Conservation (phyloP, 2,113 vertebrate species). For the Mungos mungo region DNA sequence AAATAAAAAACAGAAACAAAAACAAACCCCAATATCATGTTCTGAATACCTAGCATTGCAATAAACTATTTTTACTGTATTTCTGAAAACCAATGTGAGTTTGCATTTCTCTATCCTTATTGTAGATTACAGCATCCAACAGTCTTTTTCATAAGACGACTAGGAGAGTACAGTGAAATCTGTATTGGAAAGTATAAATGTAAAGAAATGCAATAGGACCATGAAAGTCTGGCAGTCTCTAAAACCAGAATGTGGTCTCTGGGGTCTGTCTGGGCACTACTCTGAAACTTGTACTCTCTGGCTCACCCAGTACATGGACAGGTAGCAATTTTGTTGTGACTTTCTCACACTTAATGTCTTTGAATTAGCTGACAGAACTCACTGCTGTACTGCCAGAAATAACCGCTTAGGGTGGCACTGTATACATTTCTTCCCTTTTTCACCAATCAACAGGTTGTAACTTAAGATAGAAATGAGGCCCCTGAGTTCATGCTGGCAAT, state of each 20-base stretch:
- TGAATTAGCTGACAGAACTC: slow-evolving; percentile 49
- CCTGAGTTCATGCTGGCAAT: slow-evolving; percentile 77
- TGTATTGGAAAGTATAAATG: background rate
- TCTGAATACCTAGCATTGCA: background rate
- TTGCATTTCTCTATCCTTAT: background rate
- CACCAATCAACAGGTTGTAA: slow-evolving; percentile 74
- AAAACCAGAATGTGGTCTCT: background rate
- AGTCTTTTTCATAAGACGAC: background rate
- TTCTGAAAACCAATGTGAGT: slow-evolving; percentile 20
- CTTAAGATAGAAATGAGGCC: slow-evolving; percentile 74
- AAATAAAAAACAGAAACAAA: background rate
- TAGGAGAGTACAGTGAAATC: background rate
- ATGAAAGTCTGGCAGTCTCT: background rate
- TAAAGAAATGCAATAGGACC: background rate
- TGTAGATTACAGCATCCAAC: background rate
- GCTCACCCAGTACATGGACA: slow-evolving; percentile 40
- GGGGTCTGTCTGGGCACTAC: background rate
- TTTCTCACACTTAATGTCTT: slow-evolving; percentile 59
- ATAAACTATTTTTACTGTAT: background rate
- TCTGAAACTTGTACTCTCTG: slow-evolving; percentile 15
- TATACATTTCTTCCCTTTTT: slow-evolving; percentile 61
- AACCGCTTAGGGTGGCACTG: slow-evolving; percentile 67
- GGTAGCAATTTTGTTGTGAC: slow-evolving; percentile 78
- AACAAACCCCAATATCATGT: background rate
- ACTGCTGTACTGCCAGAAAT: slow-evolving; percentile 9